Evolutionary conservation across 2,888 invertebrate species (phyloP), one percentile per base, ranked within the genome.

Genomic region (Drosophila bunnanda): DNA sequence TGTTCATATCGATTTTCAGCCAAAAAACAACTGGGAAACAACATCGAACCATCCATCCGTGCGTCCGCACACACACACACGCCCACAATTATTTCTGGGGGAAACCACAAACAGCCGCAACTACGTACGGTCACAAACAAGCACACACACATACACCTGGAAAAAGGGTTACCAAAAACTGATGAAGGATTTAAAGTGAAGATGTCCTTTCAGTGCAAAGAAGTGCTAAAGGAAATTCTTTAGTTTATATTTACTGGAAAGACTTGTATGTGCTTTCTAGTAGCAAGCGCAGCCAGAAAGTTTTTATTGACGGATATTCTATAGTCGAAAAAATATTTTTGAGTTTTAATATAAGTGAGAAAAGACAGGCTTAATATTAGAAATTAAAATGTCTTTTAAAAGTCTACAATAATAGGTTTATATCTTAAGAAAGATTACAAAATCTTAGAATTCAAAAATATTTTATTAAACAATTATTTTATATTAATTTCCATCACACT

Each of bases 1-100:
- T 75, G 60, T 83, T 60, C 74, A 57, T 88, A 90, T 90, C 89
- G 90, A 90, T 90, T 90, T 90, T 90, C 78, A 80, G 81, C 78
- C 69, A 77, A 70, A 64, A 64, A 54, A 75, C 79, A 80, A 72
- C 62, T 69, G 58, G 62, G 53, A 67, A 78, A 58, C 54, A 77
- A 61, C 53, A 76, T 67, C 69, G 70, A 70, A 59, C 60, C 68
- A 70, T 70, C 71, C 68, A 70, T 43, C 72, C 73, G 66, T 65
- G 55, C 56, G 57, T 44, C 73, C 52, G 34, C 36, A 52, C 74
- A 46, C 20, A 64, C 38, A 69, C 38, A 69, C 65, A 56, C 56
- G 55, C 73, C 73, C 55, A 73, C 70, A 71, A 71, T 73, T 58
- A 73, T 73, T 71, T 56, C 74, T 30, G 76, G 64, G 76, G 76